Conservation (phyloP, 1,140 invertebrate genomes). For the Drosophila athabasca region DNA sequence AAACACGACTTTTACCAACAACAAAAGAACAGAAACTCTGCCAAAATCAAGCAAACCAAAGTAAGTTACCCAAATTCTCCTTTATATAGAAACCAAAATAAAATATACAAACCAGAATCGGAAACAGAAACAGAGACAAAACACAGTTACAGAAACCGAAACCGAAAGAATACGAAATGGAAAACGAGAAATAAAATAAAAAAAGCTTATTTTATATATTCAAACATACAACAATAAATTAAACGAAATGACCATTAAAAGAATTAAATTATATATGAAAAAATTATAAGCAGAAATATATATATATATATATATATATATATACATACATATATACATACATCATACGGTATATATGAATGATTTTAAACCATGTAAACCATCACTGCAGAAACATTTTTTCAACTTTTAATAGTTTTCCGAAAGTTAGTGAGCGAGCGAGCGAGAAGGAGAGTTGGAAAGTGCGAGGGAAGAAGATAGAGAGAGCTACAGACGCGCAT, state of each 20-base stretch:
- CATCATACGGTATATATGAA: slow-evolving; percentile 48
- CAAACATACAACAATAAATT: slow-evolving; percentile 69
- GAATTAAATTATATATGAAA: slow-evolving; percentile 56
- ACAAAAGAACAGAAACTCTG: slow-evolving; percentile 49
- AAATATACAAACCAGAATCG: slow-evolving; percentile 9
- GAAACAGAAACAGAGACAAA: slow-evolving; percentile 1
- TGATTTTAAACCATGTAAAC: slow-evolving; percentile 68
- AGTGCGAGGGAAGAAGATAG: slow-evolving; percentile 12
- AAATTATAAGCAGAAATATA: slow-evolving; percentile 23
- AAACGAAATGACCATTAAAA: slow-evolving; percentile 67
- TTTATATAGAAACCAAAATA: slow-evolving; percentile 56
- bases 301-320: slow-evolving; percentile 27
- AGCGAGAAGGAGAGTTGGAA: slow-evolving; percentile 2
- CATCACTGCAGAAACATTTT: slow-evolving; percentile 30
- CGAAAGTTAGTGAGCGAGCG: slow-evolving; percentile 26
- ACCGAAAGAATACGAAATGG: background rate
- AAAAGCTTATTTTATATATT: slow-evolving; percentile 75
- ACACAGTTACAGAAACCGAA: no score
- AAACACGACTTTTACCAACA: slow-evolving; percentile 28
- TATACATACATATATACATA: slow-evolving; percentile 25
- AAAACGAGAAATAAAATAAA: slow-evolving; percentile 25
- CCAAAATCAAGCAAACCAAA: slow-evolving; percentile 54
- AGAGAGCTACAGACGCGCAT: slow-evolving; percentile 58
- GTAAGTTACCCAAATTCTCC: slow-evolving; percentile 36
- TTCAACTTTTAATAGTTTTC: slow-evolving; percentile 68